Base-by-base conservation (phyloP, 2,113 vertebrate genomes). In the Barbus barbus region DNA sequence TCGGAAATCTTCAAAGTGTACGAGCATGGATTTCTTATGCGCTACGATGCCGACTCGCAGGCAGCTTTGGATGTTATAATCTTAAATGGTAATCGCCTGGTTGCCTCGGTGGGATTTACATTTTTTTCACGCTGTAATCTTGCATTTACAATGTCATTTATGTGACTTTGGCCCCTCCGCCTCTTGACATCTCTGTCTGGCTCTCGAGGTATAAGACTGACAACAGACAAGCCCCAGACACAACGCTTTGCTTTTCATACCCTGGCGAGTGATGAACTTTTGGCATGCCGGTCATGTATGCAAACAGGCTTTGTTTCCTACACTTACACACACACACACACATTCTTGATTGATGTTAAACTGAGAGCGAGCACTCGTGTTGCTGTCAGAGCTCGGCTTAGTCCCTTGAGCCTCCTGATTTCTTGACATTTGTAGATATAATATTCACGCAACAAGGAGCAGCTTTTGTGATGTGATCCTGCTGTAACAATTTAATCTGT, bases 401-500 rank as follows among this genome's bases (percentile, higher is more conserved):
- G 86, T 76, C 92, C 93, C 93, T 88, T 84, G 92, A 86, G 92
- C 91, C 87, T 87, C 86, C 87, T 90, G 92, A 92, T 94, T 93
- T 93, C 87, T 80, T 90, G 90, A 91, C 89, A 92, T 91, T 84
- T 75, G 91, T 92, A 93, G 91, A 94, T 92, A 92, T 93, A 90
- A 91, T 93, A 86, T 93, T 93, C 91, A 88, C 31, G 63, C 86
- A 90, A 89, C 86, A 87, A 38, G 84, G 84, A 67, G 26, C 65
- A 65, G 56, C 76, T 91, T 92, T 90, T 91, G 85, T 90, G 87
- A 93, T 92, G 91, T 94, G 93, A 94, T 89, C 93, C 92, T 76
- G 85, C 82, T 87, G 89, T 93, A 92, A 93, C 92, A 91, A 88
- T 92, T 92, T 91, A 90, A 95, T 95, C 94, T 94, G 92, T 94